Conservation (phyloP, 2,888 invertebrate genomes). For the Tridacna gigas region DNA sequence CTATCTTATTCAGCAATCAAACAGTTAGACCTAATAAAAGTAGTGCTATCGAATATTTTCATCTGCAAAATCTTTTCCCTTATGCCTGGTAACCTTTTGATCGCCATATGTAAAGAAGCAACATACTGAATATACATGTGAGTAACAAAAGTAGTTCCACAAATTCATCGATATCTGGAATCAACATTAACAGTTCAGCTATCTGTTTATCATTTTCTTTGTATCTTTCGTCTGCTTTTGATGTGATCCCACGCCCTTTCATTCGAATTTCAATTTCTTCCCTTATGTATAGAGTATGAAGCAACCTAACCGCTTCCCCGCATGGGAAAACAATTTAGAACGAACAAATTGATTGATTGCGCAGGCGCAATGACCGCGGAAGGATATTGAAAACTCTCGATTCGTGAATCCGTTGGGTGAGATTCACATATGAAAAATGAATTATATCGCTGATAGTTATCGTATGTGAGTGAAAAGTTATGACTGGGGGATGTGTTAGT, state of each 20-base stretch:
- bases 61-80: too few relatives aligned
- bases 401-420: slow-evolving; percentile 25
- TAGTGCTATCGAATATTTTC: too few relatives aligned
- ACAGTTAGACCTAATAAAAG: too few relatives aligned
- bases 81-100: too few relatives aligned
- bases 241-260: slow-evolving; percentile 19
- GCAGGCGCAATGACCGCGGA: slow-evolving; percentile 29
- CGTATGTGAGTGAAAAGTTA: slow-evolving; percentile 58
- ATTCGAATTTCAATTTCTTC: slow-evolving; percentile 31
- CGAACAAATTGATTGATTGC: slow-evolving; percentile 23
- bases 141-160: slow-evolving; percentile 9
- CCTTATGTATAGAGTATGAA: slow-evolving; percentile 20
- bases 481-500: slow-evolving; percentile 61
- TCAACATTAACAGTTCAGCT: slow-evolving; percentile 9
- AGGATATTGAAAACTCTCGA: slow-evolving; percentile 25
- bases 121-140: too few relatives aligned
- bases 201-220: slow-evolving; percentile 24
- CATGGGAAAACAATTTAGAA: slow-evolving; percentile 16
- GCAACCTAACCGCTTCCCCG: slow-evolving; percentile 11
- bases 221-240: slow-evolving; percentile 23
- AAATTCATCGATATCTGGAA: background rate
- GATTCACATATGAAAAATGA: slow-evolving; percentile 31
- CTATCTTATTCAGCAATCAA: too few relatives aligned
- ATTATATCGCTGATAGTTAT: slow-evolving; percentile 55
- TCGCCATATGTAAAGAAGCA: too few relatives aligned